Percentiles rank a stretch among this genome's conserved stretches.
These are phyloP conservation scores for Amphipyra berbera DNA, from an alignment of 2,888 invertebrate genomes.

Conservation along the genomic window DNA sequence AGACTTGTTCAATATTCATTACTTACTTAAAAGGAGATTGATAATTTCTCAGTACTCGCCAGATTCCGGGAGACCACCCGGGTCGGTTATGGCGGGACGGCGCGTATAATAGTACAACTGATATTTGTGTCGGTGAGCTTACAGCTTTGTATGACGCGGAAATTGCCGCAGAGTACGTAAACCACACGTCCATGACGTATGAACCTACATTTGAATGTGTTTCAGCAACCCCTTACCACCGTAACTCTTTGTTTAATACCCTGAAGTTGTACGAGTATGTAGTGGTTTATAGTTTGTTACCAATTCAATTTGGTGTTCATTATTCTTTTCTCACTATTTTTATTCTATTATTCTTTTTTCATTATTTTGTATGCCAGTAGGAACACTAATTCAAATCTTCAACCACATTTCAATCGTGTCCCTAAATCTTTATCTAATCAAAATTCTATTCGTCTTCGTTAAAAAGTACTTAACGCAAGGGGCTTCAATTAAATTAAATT, in stretches of 20 bases:
- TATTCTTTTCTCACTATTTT: not conserved
- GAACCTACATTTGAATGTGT: slow-evolving; percentile 5
- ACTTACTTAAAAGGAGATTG: slow-evolving; percentile 62
- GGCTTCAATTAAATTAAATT: slow-evolving; percentile 80
- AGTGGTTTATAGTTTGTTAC: not conserved
- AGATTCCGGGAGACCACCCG: slow-evolving; percentile 73
- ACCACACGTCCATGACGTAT: slow-evolving; percentile 26
- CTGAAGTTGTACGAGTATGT: not conserved
- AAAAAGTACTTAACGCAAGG: slow-evolving; percentile 64
- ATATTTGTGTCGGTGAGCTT: slow-evolving; percentile 65
- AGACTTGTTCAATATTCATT: slow-evolving; percentile 23
- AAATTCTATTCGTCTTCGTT: slow-evolving; percentile 84
- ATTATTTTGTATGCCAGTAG: no score
- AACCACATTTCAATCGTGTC: slow-evolving; percentile 12
- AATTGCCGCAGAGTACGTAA: slow-evolving; percentile 27
- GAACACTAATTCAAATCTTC: slow-evolving; percentile 2
- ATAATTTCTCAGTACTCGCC: slow-evolving; percentile 57
- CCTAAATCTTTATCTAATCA: slow-evolving; percentile 73
- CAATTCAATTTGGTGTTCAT: not conserved
- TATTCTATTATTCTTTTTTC: not conserved
- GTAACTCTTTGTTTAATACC: not conserved
- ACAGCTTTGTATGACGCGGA: slow-evolving; percentile 59
- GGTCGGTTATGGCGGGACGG: slow-evolving; percentile 65
- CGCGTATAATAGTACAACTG: slow-evolving; percentile 51
- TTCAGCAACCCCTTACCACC: slow-evolving; percentile 15